Conservation (phyloP, 2,888 invertebrate genomes). For the Aelia acuminata region DNA sequence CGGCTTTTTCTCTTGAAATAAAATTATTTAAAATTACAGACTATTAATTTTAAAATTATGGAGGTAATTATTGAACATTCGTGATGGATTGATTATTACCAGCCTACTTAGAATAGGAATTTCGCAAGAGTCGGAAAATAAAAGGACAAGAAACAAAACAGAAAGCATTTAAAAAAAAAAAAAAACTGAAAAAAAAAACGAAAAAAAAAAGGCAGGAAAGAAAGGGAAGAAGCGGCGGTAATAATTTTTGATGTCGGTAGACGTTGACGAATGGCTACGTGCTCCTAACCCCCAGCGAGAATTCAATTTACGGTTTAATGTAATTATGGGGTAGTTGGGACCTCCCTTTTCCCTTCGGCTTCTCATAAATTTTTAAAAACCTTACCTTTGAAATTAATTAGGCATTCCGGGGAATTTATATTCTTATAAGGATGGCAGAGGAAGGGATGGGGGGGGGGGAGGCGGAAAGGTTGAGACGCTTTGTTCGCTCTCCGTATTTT, state of each 20-base stretch:
- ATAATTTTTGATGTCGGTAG: constrained; percentile 19
- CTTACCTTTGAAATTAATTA: constrained; percentile 38
- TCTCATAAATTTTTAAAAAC: constrained; percentile 44
- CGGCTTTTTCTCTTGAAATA: no score
- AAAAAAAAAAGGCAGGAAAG: not conserved
- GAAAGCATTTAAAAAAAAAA: not conserved
- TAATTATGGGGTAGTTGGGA: constrained; percentile 32
- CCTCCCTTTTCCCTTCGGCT: not conserved
- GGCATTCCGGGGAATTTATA: constrained; percentile 20
- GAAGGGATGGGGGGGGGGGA: no score
- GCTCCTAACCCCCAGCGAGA: constrained; percentile 31
- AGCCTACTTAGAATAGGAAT: not conserved
- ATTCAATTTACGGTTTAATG: constrained; percentile 48
- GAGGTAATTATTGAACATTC: no score
- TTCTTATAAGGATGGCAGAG: no score
- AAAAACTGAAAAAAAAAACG: not conserved
- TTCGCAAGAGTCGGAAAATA: not conserved
- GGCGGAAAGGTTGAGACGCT: no score
- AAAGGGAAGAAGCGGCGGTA: constrained; percentile 28
- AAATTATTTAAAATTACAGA: no score
- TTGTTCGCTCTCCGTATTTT: not conserved
- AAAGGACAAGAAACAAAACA: not conserved
- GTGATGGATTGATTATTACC: no score
- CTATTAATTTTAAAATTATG: no score
- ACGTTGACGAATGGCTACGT: constrained; percentile 48